Evolutionary conservation across 2,797 vertebrate genomes (phyloP).

Genomic region (Scolopax rusticola): DNA sequence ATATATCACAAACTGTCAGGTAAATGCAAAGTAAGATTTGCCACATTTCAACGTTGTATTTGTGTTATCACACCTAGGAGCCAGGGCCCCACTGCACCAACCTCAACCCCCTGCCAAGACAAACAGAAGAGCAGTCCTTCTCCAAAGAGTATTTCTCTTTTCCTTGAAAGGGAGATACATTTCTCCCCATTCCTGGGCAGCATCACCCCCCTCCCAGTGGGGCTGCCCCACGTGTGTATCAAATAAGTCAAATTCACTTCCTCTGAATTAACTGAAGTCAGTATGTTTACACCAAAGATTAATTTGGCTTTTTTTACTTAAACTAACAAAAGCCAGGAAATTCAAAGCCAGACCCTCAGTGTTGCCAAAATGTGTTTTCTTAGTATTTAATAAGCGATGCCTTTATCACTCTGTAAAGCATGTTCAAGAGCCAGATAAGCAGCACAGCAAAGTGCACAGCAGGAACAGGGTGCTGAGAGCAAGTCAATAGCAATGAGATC

Average conservation of each 20-base stretch:
- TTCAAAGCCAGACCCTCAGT: background rate
- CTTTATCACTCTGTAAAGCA: background rate
- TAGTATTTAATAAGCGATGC: slow-evolving; percentile 22
- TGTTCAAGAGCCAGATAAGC: slow-evolving; percentile 38
- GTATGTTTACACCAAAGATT: slow-evolving; percentile 26
- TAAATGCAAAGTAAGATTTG: background rate
- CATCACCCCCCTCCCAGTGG: background rate
- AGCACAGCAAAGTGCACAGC: background rate
- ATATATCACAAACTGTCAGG: background rate
- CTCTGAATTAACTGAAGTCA: background rate
- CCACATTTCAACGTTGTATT: background rate
- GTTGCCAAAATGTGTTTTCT: background rate
- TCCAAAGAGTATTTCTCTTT: background rate
- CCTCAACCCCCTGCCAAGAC: background rate
- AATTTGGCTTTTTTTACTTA: slow-evolving; percentile 10
- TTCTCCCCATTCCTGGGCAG: background rate
- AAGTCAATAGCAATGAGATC: slow-evolving; percentile 74
- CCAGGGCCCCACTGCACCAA: background rate
- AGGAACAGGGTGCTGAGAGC: background rate
- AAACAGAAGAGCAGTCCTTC: background rate
- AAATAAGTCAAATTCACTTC: background rate
- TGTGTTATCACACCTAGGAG: background rate
- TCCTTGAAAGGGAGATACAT: background rate
- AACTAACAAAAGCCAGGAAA: slow-evolving; percentile 61
- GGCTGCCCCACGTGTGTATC: background rate